Percentiles rank a stretch among this genome's conserved stretches.
Evolutionary conservation across 2,888 invertebrate genomes (phyloP).

Genomic region (Eilema sororculum): DNA sequence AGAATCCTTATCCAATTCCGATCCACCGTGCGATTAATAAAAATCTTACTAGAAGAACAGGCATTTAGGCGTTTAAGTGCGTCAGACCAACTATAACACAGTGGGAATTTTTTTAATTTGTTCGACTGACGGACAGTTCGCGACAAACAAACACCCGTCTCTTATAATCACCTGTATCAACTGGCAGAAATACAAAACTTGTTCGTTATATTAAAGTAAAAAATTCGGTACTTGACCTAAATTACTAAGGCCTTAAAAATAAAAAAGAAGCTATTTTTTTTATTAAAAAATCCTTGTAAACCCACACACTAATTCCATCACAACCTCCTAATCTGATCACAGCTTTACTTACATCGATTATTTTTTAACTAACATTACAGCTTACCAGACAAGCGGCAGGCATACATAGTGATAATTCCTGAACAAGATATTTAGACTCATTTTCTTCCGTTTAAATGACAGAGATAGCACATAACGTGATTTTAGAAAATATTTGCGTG

Average conservation of each 20-base stretch:
- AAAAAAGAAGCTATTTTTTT: slow-evolving; percentile 65
- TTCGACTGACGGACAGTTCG: background rate
- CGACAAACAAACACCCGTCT: slow-evolving; percentile 7
- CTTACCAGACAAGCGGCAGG: slow-evolving; percentile 46
- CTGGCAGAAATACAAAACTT: slow-evolving; percentile 64
- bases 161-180: slow-evolving; percentile 22
- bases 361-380: slow-evolving; percentile 54
- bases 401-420: background rate
- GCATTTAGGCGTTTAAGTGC: slow-evolving; percentile 46
- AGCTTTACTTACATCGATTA: slow-evolving; percentile 76
- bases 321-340: slow-evolving; percentile 85
- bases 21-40: slow-evolving; percentile 31
- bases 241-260: slow-evolving; percentile 61
- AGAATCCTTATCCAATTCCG: slow-evolving; percentile 34
- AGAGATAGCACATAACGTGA: background rate
- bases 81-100: slow-evolving; percentile 11
- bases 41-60: slow-evolving; percentile 62
- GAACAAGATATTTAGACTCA: background rate
- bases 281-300: slow-evolving; percentile 71
- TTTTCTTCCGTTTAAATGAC: background rate
- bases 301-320: slow-evolving; percentile 71
- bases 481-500: background rate
- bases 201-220: slow-evolving; percentile 69
- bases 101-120: background rate
- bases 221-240: slow-evolving; percentile 68